phyloP scores from a whole-genome alignment of 2,797 vertebrate genomes.

The Alcedo quadribrachys region DNA sequence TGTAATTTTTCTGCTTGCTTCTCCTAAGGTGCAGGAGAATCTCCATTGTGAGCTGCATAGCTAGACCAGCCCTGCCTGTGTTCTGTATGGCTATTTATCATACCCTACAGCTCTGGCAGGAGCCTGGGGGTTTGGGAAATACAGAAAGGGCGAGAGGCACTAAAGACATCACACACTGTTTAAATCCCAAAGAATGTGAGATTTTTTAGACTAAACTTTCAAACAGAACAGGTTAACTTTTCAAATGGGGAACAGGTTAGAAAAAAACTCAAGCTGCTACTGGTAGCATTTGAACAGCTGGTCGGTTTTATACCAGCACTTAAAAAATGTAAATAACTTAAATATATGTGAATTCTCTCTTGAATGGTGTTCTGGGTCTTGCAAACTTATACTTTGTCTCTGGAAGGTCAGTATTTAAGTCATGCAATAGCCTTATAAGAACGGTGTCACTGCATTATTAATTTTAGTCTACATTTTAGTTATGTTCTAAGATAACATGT shows the following conservation, averaged over 20 bases:
- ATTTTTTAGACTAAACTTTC: not conserved
- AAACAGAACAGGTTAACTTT: not conserved
- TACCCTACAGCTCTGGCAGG: not conserved
- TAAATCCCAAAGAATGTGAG: not conserved
- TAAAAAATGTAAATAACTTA: not conserved
- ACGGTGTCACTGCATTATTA: not conserved
- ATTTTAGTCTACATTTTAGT: not conserved
- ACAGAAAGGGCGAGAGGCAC: not conserved
- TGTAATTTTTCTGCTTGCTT: not conserved
- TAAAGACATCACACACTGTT: not conserved
- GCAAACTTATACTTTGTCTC: not conserved
- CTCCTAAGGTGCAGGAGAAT: not conserved
- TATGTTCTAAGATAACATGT: too few species aligned
- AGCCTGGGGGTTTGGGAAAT: not conserved
- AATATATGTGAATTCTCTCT: not conserved
- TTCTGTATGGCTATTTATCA: not conserved
- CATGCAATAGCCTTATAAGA: not conserved
- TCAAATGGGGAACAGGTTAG: not conserved
- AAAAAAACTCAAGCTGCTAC: not conserved
- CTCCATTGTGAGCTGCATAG: not conserved
- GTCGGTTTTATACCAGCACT: not conserved
- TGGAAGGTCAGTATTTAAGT: not conserved
- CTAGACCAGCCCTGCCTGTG: fast-evolving
- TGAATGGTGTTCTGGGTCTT: fast-evolving
- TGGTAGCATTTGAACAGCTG: not conserved